Evolutionary conservation across 2,888 invertebrate species (phyloP).

Genomic region (Ferrisia virgata): DNA sequence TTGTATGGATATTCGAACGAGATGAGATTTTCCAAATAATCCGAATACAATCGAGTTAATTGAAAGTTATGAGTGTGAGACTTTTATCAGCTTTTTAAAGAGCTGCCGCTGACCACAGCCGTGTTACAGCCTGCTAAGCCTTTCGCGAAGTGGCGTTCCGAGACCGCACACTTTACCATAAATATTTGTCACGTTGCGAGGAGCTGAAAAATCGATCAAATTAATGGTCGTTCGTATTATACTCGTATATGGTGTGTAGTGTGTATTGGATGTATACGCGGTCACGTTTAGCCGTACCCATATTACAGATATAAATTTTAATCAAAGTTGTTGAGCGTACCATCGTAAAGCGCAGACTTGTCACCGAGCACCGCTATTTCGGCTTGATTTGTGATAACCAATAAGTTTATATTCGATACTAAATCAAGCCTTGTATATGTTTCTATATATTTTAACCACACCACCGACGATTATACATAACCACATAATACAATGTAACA

Average conservation of each 20-base stretch:
- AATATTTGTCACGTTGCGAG: conserved; percentile 22
- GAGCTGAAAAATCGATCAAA: conserved; percentile 12
- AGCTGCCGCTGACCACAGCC: no score
- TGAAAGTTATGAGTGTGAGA: conserved; percentile 11
- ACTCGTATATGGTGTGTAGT: background rate
- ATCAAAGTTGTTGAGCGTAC: conserved; percentile 31
- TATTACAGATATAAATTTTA: conserved; percentile 28
- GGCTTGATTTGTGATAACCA: conserved; percentile 33
- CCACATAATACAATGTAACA: no score
- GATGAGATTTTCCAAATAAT: conserved; percentile 11
- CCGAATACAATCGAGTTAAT: background rate
- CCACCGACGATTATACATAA: background rate
- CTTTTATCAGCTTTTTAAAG: conserved; percentile 24
- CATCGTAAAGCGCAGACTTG: conserved; percentile 29
- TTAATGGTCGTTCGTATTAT: conserved; percentile 5
- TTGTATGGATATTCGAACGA: no score
- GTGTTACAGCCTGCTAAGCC: background rate
- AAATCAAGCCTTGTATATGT: conserved; percentile 9
- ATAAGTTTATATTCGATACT: conserved; percentile 32
- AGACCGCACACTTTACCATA: background rate
- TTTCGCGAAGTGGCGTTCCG: background rate
- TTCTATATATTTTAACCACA: conserved; percentile 16
- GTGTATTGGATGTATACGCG: no score
- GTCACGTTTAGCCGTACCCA: conserved; percentile 18
- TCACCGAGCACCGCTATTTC: conserved; percentile 9